Base-by-base conservation (phyloP, 53 echinoderm and acorn worm species). In the Henricia sp. region DNA sequence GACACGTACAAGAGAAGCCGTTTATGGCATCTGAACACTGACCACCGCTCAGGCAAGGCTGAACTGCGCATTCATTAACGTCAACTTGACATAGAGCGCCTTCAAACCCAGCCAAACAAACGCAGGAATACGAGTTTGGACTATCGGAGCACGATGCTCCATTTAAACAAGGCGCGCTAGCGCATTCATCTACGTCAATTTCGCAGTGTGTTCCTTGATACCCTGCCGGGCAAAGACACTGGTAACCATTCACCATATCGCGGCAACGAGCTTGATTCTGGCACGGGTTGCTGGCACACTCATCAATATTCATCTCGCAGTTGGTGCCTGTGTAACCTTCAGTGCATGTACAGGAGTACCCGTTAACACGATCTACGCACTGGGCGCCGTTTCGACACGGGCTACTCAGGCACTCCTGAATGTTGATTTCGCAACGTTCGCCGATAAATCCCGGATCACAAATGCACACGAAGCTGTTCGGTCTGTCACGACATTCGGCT, bases 1-100 rank as follows among this genome's bases (percentile, higher is more conserved):
- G 71, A 72, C 92, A 92, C 2, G 26, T 27, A 50, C 92, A 92
- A 32, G 57, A 21, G 42, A 48, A 89, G 14, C 42, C 25, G n/a
- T 60, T 41, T 16, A 56, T 41, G 1, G 19, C 59, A 77, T 84
- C 82, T 28, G 57, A 59, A 62, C 95, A 95, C 33, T 84, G 64
- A 2, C 88, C 95, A 3, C 95, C 92, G 64, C 92, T 92, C 71
- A 48, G 40, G 70, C 95, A 95, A 0, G 95, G 95, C 54, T 93
- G 90, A 52, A 62, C 59, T 12, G 74, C 51, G 69, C 95, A 95
- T 10, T 89, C 88, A 65, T 82, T 35, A 0, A 83, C 80, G 29
- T 72, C 42, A 23, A 83, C 62, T 37, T 95, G 90, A 52, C 95
- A 95, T 12, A 52, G 73, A 0, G 63, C 30, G 0, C 72, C 72